Percentiles rank a stretch among this genome's conserved stretches.
phyloP scores from a whole-genome alignment of 2,888 invertebrate species.

The Apodemia hepburni region DNA sequence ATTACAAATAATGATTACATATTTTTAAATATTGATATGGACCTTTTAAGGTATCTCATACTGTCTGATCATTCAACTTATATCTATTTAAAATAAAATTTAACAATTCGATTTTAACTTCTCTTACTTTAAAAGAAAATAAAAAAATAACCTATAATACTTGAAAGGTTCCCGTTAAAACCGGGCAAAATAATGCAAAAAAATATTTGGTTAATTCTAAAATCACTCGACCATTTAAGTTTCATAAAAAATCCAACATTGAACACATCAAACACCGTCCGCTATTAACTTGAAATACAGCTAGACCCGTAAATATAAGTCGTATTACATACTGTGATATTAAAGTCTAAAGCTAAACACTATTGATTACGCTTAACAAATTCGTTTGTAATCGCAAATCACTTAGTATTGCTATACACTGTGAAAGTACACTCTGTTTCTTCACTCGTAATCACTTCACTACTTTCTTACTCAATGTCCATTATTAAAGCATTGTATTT shows the following conservation, averaged over 20 bases:
- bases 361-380: conserved; percentile 36
- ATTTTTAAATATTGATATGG: conserved; percentile 77
- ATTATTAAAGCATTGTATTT: not conserved
- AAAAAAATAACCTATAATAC: conserved; percentile 66
- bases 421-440: conserved; percentile 1
- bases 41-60: conserved; percentile 74
- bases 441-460: conserved; percentile 33
- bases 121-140: conserved; percentile 46
- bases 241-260: conserved; percentile 56
- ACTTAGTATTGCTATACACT: conserved; percentile 37
- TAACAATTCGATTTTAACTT: conserved; percentile 47
- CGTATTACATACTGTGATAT: conserved; percentile 59
- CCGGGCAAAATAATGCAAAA: conserved; percentile 56
- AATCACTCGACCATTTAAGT: conserved; percentile 47
- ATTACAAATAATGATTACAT: conserved; percentile 73
- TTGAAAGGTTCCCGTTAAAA: conserved; percentile 69
- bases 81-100: conserved; percentile 32
- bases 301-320: conserved; percentile 72
- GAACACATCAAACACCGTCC: conserved; percentile 71
- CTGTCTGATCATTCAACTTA: conserved; percentile 43
- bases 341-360: conserved; percentile 36
- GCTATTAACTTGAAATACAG: conserved; percentile 60
- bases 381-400: conserved; percentile 34
- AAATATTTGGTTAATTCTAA: conserved; percentile 63
- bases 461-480: conserved; percentile 15